Percentiles rank a stretch among this genome's conserved stretches.
Conservation (phyloP, 2,113 vertebrate species). For the Spea bombifrons region DNA sequence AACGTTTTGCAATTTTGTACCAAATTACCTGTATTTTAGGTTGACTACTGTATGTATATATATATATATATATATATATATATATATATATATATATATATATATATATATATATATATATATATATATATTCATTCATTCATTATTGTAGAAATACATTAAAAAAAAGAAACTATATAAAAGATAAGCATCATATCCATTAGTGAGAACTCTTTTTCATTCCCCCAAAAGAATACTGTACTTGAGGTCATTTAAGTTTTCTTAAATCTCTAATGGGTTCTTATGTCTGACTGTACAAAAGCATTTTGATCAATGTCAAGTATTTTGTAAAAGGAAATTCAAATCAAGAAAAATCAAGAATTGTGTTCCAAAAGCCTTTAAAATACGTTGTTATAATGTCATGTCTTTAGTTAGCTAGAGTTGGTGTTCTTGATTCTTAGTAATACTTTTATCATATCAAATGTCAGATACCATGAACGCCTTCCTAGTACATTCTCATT, state of each 20-base stretch:
- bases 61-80: neutral
- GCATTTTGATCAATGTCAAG: neutral
- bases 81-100: neutral
- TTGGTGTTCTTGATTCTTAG: no score
- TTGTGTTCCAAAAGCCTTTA: neutral
- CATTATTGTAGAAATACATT: neutral
- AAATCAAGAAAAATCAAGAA: neutral
- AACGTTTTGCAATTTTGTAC: no score
- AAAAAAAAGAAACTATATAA: neutral
- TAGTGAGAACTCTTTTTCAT: neutral
- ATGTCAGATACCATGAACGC: no score
- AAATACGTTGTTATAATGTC: no score
- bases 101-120: neutral
- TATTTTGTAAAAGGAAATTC: conserved; percentile 3
- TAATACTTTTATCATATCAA: no score
- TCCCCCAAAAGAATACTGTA: neutral
- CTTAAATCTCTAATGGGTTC: neutral
- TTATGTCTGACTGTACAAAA: neutral
- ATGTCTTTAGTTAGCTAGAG: no score
- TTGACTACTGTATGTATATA: no score
- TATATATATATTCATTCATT: neutral
- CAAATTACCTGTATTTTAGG: no score
- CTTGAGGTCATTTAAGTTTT: neutral
- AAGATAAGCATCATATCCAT: neutral
- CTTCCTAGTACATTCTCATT: no score